Evolutionary conservation across 2,888 invertebrate genomes (phyloP).

Genomic region (Antheraea assamensis): DNA sequence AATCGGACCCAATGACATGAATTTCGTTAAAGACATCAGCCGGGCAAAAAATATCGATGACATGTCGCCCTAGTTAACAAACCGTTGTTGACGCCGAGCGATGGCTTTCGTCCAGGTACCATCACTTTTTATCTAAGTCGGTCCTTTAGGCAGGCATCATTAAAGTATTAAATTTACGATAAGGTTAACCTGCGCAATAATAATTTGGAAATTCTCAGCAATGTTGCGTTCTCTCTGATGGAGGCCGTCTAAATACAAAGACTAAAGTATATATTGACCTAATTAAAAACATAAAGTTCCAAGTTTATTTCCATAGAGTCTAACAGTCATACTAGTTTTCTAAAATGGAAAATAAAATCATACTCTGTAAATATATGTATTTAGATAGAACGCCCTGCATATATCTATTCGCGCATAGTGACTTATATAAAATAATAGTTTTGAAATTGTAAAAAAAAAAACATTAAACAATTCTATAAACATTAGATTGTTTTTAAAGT

Average conservation of each 20-base stretch:
- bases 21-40: conserved; percentile 79
- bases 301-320: neutral
- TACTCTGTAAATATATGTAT: too few species aligned
- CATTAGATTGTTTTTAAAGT: too few species aligned
- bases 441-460: too few species aligned
- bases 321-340: neutral
- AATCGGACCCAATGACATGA: conserved; percentile 80
- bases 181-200: conserved; percentile 55
- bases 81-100: conserved; percentile 62
- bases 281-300: neutral
- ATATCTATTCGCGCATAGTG: too few species aligned
- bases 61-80: conserved; percentile 66
- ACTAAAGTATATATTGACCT: neutral
- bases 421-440: too few species aligned
- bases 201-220: conserved; percentile 42
- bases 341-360: too few species aligned
- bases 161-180: conserved; percentile 79
- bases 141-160: conserved; percentile 64
- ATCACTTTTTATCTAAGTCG: conserved; percentile 59
- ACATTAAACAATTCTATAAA: too few species aligned
- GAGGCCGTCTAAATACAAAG: neutral
- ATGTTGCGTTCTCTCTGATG: conserved; percentile 6
- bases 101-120: conserved; percentile 60
- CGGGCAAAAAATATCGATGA: conserved; percentile 77
- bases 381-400: too few species aligned